Conservation (phyloP, 2,888 invertebrate species). For the Habroteleia sp. region DNA sequence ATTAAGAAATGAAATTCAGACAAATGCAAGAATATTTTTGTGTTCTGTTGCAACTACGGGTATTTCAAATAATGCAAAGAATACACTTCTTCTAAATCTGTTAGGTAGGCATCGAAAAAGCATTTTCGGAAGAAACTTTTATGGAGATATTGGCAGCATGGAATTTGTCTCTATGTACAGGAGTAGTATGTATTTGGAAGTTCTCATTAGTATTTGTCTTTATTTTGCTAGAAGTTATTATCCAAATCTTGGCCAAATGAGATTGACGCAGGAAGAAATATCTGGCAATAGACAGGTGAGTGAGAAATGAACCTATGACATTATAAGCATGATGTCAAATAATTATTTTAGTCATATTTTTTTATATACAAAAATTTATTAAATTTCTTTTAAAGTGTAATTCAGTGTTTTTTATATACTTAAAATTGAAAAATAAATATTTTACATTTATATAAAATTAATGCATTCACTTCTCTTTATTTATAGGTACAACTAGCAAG, state of each 20-base stretch:
- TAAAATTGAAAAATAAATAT: too few relatives aligned
- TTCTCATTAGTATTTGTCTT: constrained; percentile 87
- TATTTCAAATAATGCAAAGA: constrained; percentile 83
- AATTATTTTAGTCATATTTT: too few relatives aligned
- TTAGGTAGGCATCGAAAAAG: constrained; percentile 90
- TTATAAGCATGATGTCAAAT: too few relatives aligned
- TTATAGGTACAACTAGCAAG: constrained; percentile 87
- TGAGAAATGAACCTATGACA: not conserved
- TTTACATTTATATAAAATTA: not conserved
- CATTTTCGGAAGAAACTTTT: constrained; percentile 87
- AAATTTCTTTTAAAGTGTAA: too few relatives aligned
- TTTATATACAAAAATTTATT: too few relatives aligned
- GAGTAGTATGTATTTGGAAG: constrained; percentile 91
- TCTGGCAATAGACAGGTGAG: constrained; percentile 85
- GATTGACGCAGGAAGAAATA: constrained; percentile 86
- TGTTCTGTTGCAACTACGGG: constrained; percentile 89
- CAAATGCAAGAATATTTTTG: constrained; percentile 88
- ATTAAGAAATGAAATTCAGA: constrained; percentile 86
- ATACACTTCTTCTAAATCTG: constrained; percentile 83
- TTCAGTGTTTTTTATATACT: too few relatives aligned
- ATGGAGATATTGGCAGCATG: constrained; percentile 83
- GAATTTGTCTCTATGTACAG: constrained; percentile 87
- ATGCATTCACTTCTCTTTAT: not conserved
- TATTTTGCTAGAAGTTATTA: constrained; percentile 92
- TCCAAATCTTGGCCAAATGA: constrained; percentile 86